Percentiles rank a stretch among this genome's conserved stretches.
Evolutionary conservation across 2,888 invertebrate species (phyloP).

Genomic region (Lydus trimaculatus): DNA sequence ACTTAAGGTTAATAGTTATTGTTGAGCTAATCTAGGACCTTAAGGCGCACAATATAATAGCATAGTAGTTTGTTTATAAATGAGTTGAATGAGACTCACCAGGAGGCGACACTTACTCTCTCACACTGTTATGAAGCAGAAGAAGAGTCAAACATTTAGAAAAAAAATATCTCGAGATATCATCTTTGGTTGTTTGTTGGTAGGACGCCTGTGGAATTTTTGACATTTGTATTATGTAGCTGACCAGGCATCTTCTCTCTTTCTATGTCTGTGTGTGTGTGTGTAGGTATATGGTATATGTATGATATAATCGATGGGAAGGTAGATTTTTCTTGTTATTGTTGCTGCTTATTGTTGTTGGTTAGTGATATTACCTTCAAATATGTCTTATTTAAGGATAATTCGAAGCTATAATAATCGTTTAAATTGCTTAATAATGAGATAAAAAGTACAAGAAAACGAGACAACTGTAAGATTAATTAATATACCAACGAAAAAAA

Average conservation of each 20-base stretch:
- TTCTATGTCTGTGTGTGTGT: neutral
- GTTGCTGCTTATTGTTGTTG: neutral
- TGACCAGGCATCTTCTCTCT: neutral
- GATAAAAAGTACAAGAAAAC: neutral
- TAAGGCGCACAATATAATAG: conserved; percentile 14
- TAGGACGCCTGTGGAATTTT: conserved; percentile 51
- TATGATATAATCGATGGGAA: conserved; percentile 12
- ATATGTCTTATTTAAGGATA: conserved; percentile 26
- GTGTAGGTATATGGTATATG: no score
- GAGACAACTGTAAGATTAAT: neutral
- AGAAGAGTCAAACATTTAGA: neutral
- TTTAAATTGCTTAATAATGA: conserved; percentile 7
- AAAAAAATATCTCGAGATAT: conserved; percentile 47
- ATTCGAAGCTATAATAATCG: neutral
- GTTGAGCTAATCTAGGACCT: conserved; percentile 34
- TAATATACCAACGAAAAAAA: neutral
- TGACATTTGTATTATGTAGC: conserved; percentile 48
- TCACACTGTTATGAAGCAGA: conserved; percentile 26
- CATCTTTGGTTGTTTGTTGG: conserved; percentile 44
- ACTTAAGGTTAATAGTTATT: conserved; percentile 44
- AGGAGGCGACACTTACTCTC: conserved; percentile 60
- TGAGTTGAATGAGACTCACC: conserved; percentile 56
- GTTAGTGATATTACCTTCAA: conserved; percentile 6
- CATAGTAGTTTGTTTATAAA: conserved; percentile 55
- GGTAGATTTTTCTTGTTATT: conserved; percentile 8